Evolutionary conservation across 2,113 vertebrate species (phyloP).

Genomic region (Hippopotamus amphibius): DNA sequence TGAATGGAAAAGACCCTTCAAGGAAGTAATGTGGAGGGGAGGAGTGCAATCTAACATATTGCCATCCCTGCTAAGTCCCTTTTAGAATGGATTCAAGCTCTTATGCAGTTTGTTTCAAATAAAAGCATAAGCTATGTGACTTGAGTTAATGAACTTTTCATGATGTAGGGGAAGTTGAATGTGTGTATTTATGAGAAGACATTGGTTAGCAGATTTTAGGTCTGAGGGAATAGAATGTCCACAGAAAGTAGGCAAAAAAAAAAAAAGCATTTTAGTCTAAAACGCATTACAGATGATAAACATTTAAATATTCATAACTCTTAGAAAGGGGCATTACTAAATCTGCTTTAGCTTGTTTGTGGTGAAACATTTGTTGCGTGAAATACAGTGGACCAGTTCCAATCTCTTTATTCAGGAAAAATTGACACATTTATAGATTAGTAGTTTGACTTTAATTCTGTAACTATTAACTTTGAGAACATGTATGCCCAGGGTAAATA

Average conservation of each 20-base stretch:
- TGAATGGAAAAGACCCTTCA: background rate
- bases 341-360: slow-evolving; percentile 78
- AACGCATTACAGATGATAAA: slow-evolving; percentile 69
- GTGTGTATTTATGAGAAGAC: slow-evolving; percentile 78
- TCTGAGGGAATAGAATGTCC: slow-evolving; percentile 75
- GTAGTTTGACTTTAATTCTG: slow-evolving; percentile 54
- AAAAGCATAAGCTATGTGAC: slow-evolving; percentile 60
- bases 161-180: slow-evolving; percentile 63
- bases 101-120: slow-evolving; percentile 46
- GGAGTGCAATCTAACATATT: background rate
- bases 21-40: background rate
- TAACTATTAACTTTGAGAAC: slow-evolving; percentile 55
- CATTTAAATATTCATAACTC: slow-evolving; percentile 78
- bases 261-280: slow-evolving; percentile 76
- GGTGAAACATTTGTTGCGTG: slow-evolving; percentile 78
- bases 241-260: slow-evolving; percentile 59
- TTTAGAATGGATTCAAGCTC: slow-evolving; percentile 34
- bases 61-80: slow-evolving; percentile 1
- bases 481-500: background rate
- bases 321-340: slow-evolving; percentile 79
- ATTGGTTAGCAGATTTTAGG: slow-evolving; percentile 62
- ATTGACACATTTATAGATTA: slow-evolving; percentile 51
- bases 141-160: slow-evolving; percentile 72
- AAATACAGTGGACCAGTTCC: slow-evolving; percentile 42
- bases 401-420: slow-evolving; percentile 33